phyloP scores from a whole-genome alignment of 1,140 invertebrate species.

The Sycophaga agraensis region DNA sequence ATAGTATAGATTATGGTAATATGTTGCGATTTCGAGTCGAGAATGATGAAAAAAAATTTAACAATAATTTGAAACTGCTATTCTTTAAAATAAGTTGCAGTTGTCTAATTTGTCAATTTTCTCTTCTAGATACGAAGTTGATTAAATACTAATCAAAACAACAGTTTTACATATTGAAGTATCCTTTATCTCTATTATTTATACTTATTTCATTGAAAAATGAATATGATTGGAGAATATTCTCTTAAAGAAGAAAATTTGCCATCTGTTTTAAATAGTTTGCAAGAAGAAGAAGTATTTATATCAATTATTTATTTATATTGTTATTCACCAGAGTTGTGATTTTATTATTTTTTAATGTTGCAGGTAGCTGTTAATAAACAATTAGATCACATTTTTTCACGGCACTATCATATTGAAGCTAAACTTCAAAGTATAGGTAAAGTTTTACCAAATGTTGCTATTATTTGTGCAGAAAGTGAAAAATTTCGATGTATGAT shows the following conservation, averaged over 20 bases:
- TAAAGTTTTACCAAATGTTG: constrained; percentile 69
- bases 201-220: neutral
- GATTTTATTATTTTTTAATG: constrained; percentile 11
- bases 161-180: no score
- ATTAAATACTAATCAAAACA: no score
- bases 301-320: constrained; percentile 13
- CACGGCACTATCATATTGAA: constrained; percentile 65
- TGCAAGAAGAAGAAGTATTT: constrained; percentile 47
- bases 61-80: no score
- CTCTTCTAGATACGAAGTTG: no score
- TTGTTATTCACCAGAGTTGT: neutral
- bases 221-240: constrained; percentile 26
- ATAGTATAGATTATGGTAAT: no score
- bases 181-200: no score
- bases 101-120: no score
- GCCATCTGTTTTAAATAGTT: constrained; percentile 37
- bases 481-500: constrained; percentile 81
- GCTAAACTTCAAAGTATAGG: constrained; percentile 66
- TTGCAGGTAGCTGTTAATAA: constrained; percentile 62
- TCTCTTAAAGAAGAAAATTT: constrained; percentile 43
- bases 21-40: no score
- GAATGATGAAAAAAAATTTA: no score
- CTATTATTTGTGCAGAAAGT: constrained; percentile 70
- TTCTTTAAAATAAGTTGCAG: no score
- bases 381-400: constrained; percentile 64